A percentile compares a stretch with the other conserved stretches of the same genome.
These are phyloP conservation scores for Arrhopalites spinosus DNA, from an alignment of 2,888 invertebrate genomes.

Conservation along the genomic window DNA sequence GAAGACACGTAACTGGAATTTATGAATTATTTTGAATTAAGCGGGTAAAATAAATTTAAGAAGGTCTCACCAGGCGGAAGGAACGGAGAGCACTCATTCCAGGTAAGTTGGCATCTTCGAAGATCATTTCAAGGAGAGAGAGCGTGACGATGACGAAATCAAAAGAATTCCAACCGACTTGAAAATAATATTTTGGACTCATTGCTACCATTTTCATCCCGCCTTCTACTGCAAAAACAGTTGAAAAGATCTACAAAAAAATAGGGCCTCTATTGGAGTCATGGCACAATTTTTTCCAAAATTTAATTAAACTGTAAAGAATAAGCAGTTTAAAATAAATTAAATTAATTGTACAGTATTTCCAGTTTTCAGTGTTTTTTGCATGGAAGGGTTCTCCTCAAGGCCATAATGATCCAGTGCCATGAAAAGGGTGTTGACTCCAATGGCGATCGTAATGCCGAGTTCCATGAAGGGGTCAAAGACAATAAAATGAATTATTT, in stretches of 20 bases:
- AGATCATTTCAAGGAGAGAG: slow-evolving; percentile 77
- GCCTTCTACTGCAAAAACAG: slow-evolving; percentile 54
- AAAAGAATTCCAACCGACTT: slow-evolving; percentile 98
- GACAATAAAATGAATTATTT: slow-evolving; percentile 83
- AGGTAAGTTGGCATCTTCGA: slow-evolving; percentile 55
- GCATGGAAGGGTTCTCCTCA: slow-evolving; percentile 73
- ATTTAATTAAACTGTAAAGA: background rate
- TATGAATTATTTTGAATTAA: slow-evolving; percentile 55
- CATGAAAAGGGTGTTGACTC: slow-evolving; percentile 92
- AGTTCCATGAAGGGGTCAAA: slow-evolving; percentile 98
- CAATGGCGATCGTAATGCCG: slow-evolving; percentile 97
- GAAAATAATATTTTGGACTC: slow-evolving; percentile 96
- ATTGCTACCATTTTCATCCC: slow-evolving; percentile 87
- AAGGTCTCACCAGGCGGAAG: slow-evolving; percentile 84
- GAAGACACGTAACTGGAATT: slow-evolving; percentile 88
- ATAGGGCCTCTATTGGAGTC: too few species aligned
- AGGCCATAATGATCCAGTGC: slow-evolving; percentile 94
- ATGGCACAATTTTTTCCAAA: too few species aligned
- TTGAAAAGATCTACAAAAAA: slow-evolving; percentile 50
- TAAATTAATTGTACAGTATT: slow-evolving; percentile 77
- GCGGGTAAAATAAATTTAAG: background rate
- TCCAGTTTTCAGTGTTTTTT: slow-evolving; percentile 76
- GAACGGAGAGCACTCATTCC: slow-evolving; percentile 71
- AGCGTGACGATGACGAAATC: slow-evolving; percentile 91
- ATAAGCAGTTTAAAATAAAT: background rate